Conservation (phyloP, 2,797 vertebrate species). For the Phyllotis vaccarum region DNA sequence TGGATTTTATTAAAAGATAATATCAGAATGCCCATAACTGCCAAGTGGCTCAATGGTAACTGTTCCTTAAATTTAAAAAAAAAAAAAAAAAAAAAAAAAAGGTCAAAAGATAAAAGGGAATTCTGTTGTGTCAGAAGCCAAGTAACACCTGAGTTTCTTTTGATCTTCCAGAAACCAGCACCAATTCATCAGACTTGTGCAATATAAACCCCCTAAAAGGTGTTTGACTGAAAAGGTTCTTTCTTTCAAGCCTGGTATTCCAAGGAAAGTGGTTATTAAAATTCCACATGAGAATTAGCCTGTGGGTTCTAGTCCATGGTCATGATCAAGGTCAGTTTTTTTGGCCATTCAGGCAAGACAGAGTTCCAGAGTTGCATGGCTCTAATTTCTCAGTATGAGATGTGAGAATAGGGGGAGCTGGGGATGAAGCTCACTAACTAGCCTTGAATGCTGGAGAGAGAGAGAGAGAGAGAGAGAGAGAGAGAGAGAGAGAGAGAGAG, state of each 20-base stretch:
- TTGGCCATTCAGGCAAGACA: not conserved
- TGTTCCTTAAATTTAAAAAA: slow-evolving; percentile 65
- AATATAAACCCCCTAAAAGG: slow-evolving; percentile 14
- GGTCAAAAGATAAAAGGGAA: slow-evolving; percentile 63
- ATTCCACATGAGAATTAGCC: slow-evolving; percentile 45
- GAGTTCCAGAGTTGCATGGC: not conserved
- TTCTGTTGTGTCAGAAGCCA: slow-evolving; percentile 21
- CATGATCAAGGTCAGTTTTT: not conserved
- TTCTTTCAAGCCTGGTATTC: slow-evolving; percentile 16
- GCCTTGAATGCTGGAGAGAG: not conserved
- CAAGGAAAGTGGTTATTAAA: slow-evolving; percentile 45
- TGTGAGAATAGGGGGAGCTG: fast-evolving
- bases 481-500: no score
- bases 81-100: slow-evolving; percentile 40
- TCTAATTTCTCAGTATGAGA: not conserved
- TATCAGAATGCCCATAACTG: slow-evolving; percentile 37
- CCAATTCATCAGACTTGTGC: slow-evolving; percentile 12
- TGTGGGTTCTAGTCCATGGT: not conserved
- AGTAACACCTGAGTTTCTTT: not conserved
- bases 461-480: not conserved
- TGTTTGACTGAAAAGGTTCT: slow-evolving; percentile 28
- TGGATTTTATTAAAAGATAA: slow-evolving; percentile 61
- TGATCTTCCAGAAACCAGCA: slow-evolving; percentile 64
- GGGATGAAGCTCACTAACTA: not conserved
- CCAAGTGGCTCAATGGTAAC: slow-evolving; percentile 32